phyloP scores from a whole-genome alignment of 1,140 invertebrate genomes.

The Thalassaphorura encarpata region DNA sequence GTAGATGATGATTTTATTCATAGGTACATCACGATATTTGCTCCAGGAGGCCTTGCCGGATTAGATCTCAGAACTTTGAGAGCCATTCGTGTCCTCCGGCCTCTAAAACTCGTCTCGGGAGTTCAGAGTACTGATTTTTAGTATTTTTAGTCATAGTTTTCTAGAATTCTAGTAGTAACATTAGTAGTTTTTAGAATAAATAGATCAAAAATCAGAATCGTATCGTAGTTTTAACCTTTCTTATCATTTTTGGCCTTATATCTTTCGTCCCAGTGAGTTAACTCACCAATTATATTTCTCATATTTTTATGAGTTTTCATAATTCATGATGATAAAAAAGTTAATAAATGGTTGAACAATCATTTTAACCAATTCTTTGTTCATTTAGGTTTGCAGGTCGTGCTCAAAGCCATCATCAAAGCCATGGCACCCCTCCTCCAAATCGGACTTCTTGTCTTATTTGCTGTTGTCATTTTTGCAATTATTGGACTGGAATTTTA shows the following conservation, averaged over 20 bases:
- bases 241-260: too few species aligned
- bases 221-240: too few species aligned
- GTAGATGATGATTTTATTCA: slow-evolving; percentile 34
- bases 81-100: slow-evolving; percentile 98
- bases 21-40: slow-evolving; percentile 91
- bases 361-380: too few species aligned
- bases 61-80: slow-evolving; percentile 98
- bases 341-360: too few species aligned
- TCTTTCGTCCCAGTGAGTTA: too few species aligned
- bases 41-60: slow-evolving; percentile 52
- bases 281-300: too few species aligned
- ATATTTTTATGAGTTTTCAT: too few species aligned
- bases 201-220: background rate
- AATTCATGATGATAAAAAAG: too few species aligned
- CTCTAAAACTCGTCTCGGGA: slow-evolving; percentile 99
- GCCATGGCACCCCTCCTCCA: slow-evolving; percentile 99
- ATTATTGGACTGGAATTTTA: slow-evolving; percentile 99
- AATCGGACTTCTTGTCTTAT: slow-evolving; percentile 98
- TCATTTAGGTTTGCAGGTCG: slow-evolving; percentile 99
- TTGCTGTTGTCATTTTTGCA: slow-evolving; percentile 99
- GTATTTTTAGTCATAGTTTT: slow-evolving; percentile 14
- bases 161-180: background rate
- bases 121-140: slow-evolving; percentile 96
- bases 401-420: slow-evolving; percentile 99
- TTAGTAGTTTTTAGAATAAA: too few species aligned